phyloP scores from a whole-genome alignment of 1,140 invertebrate genomes.

The Neodiprion lecontei region DNA sequence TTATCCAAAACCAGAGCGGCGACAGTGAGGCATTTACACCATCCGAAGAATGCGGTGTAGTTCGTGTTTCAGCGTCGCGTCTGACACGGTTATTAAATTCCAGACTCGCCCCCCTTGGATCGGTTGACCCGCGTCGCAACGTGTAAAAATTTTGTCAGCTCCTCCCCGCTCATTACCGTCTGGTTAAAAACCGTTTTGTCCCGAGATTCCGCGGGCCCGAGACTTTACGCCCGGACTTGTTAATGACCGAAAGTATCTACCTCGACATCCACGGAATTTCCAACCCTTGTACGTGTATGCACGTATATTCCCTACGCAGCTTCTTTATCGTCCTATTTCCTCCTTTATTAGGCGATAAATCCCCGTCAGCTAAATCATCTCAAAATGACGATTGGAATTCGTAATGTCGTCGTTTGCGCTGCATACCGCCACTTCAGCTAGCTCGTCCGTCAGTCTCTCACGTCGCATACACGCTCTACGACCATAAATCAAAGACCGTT shows the following conservation, averaged over 20 bases:
- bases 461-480: background rate
- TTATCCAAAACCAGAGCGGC: background rate
- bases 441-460: background rate
- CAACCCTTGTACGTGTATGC: too few species aligned
- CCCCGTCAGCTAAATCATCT: background rate
- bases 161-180: background rate
- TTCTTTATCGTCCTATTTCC: too few species aligned
- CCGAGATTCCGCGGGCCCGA: too few species aligned
- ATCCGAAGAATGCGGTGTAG: background rate
- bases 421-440: background rate
- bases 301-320: too few species aligned
- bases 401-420: background rate
- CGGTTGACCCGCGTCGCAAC: background rate
- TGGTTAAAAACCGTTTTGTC: too few species aligned
- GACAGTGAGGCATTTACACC: background rate
- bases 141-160: background rate
- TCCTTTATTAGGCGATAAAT: background rate
- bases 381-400: background rate
- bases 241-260: too few species aligned
- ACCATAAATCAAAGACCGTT: background rate
- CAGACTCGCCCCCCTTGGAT: background rate
- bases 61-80: background rate
- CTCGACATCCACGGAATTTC: too few species aligned
- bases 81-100: background rate
- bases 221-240: too few species aligned